phyloP scores from a whole-genome alignment of 2,888 invertebrate genomes.

The Sussaba pulchella region DNA sequence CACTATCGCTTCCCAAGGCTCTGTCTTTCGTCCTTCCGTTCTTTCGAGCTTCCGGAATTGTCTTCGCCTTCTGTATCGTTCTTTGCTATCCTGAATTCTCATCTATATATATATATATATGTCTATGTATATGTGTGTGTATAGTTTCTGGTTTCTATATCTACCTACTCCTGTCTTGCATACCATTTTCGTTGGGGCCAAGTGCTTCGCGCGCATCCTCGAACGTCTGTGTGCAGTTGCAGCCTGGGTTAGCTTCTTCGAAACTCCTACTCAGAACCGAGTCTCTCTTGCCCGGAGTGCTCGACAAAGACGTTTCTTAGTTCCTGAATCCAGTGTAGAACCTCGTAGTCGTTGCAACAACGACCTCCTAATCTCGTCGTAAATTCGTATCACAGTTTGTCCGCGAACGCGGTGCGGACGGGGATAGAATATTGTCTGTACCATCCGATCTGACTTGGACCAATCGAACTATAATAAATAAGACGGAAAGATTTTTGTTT shows the following conservation, averaged over 20 bases:
- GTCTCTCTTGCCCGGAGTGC: slow-evolving; percentile 27
- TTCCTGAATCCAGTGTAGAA: slow-evolving; percentile 46
- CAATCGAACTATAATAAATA: too few species aligned
- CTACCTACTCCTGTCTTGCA: slow-evolving; percentile 44
- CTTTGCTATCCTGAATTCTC: neutral
- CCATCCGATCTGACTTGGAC: too few species aligned
- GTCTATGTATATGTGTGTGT: too few species aligned
- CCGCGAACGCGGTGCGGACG: neutral
- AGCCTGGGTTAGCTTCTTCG: slow-evolving; percentile 49
- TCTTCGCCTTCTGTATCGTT: slow-evolving; percentile 18
- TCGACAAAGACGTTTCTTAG: slow-evolving; percentile 46
- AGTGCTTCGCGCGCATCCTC: slow-evolving; percentile 40
- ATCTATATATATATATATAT: too few species aligned
- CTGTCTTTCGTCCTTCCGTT: neutral
- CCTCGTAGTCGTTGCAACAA: slow-evolving; percentile 7
- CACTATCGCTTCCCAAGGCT: slow-evolving; percentile 39
- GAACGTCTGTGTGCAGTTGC: slow-evolving; percentile 42
- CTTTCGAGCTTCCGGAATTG: slow-evolving; percentile 18
- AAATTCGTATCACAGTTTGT: slow-evolving; percentile 35
- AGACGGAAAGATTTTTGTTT: too few species aligned
- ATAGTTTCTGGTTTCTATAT: slow-evolving; percentile 42
- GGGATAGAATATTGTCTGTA: too few species aligned
- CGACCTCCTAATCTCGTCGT: slow-evolving; percentile 23
- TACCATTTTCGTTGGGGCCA: slow-evolving; percentile 20
- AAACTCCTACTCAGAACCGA: slow-evolving; percentile 26